These are phyloP conservation scores for Toxotes lorentzi DNA, from an alignment of 2,797 vertebrate species.

Conservation along the genomic window DNA sequence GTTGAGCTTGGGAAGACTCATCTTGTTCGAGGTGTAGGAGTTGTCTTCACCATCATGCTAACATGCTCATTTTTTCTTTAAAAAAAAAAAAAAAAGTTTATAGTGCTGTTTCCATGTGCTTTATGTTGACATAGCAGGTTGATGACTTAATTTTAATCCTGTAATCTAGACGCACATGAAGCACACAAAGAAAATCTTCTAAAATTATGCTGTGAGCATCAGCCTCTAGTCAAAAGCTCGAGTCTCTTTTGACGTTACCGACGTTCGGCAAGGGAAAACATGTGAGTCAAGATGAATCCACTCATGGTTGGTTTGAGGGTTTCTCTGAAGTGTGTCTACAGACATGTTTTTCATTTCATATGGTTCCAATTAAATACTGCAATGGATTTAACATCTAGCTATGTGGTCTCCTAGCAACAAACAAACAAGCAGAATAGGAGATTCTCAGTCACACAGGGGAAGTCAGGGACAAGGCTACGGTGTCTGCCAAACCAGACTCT, in stretches of 20 bases:
- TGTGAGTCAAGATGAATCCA: constrained; percentile 56
- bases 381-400: constrained; percentile 65
- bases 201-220: constrained; percentile 15
- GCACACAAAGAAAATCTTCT: constrained; percentile 1
- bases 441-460: constrained; percentile 49
- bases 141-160: constrained; percentile 25
- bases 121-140: not conserved
- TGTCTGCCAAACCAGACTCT: constrained; percentile 66
- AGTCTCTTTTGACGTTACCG: constrained; percentile 34
- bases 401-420: constrained; percentile 79
- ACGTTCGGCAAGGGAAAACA: constrained; percentile 39
- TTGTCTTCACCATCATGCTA: constrained; percentile 20
- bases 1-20: constrained; percentile 46
- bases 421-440: constrained; percentile 75
- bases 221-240: constrained; percentile 19
- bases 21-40: constrained; percentile 25
- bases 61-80: constrained; percentile 1
- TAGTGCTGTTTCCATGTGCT: not conserved
- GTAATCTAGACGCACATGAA: constrained; percentile 20
- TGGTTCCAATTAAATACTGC: constrained; percentile 79
- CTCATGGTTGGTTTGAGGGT: constrained; percentile 43
- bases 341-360: constrained; percentile 79
- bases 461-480: constrained; percentile 49
- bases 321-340: constrained; percentile 60
- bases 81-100: not conserved